Conservation (phyloP, 2,888 invertebrate species). For the Diabrotica balteata region DNA sequence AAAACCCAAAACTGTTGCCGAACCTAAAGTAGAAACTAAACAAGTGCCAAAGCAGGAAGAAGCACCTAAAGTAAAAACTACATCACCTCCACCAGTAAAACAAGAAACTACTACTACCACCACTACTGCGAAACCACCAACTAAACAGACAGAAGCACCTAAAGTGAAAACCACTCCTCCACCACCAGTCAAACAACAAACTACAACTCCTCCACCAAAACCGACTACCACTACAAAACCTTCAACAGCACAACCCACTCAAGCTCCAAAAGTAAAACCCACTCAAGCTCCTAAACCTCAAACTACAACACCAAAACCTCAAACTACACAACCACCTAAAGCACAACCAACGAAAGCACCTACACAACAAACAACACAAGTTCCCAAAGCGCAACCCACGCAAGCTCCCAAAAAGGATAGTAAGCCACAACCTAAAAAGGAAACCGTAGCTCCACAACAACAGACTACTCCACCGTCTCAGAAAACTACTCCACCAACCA, state of each 20-base stretch:
- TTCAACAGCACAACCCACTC: constrained; percentile 35
- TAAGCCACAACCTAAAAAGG: constrained; percentile 22
- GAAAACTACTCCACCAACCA: constrained; percentile 11
- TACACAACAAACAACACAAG: constrained; percentile 32
- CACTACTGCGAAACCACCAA: constrained; percentile 38
- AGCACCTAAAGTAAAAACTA: constrained; percentile 11
- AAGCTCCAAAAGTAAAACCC: constrained; percentile 39
- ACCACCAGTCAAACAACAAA: constrained; percentile 24
- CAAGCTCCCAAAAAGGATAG: constrained; percentile 22
- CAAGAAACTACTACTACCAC: constrained; percentile 34
- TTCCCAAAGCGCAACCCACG: constrained; percentile 23
- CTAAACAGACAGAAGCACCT: constrained; percentile 27
- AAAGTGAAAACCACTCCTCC: constrained; percentile 41
- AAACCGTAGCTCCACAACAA: constrained; percentile 2
- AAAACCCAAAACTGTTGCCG: constrained; percentile 34
- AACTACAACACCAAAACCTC: constrained; percentile 31
- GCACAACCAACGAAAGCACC: constrained; percentile 39
- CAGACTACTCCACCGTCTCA: constrained; percentile 24
- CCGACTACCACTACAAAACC: constrained; percentile 36
- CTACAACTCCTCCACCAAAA: constrained; percentile 9
- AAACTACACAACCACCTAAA: constrained; percentile 38
- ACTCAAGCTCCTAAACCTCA: constrained; percentile 40
- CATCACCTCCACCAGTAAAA: constrained; percentile 39
- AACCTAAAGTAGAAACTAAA: constrained; percentile 4
- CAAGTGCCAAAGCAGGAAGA: constrained; percentile 4